These are phyloP conservation scores for Shargacucullia verbasci DNA, from an alignment of 2,888 invertebrate genomes.

Conservation along the genomic window DNA sequence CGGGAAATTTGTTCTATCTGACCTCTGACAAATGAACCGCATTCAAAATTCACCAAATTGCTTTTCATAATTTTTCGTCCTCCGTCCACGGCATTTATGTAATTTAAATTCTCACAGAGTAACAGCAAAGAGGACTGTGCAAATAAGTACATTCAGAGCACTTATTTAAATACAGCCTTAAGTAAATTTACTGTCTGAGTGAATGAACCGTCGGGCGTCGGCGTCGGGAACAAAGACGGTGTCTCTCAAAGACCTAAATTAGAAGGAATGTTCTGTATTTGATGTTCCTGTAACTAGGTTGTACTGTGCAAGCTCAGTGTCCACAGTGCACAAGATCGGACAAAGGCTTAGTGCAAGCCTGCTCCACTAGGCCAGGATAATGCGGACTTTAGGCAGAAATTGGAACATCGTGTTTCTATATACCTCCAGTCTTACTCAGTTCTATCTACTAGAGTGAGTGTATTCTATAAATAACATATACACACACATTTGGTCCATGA, in stretches of 20 bases:
- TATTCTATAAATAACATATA: slow-evolving; percentile 7
- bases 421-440: slow-evolving; percentile 20
- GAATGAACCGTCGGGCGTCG: slow-evolving; percentile 17
- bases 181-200: slow-evolving; percentile 31
- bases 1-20: slow-evolving; percentile 6
- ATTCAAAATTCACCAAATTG: slow-evolving; percentile 38
- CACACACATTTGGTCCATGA: slow-evolving; percentile 1
- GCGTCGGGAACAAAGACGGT: slow-evolving; percentile 27
- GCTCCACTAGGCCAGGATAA: slow-evolving; percentile 23
- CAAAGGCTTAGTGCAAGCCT: slow-evolving; percentile 50
- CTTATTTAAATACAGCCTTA: slow-evolving; percentile 50
- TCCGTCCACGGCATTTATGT: slow-evolving; percentile 44
- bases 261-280: slow-evolving; percentile 30
- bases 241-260: slow-evolving; percentile 39
- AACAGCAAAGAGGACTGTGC: slow-evolving; percentile 23
- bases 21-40: slow-evolving; percentile 37
- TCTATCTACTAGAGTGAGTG: background rate
- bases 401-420: slow-evolving; percentile 25
- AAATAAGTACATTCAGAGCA: slow-evolving; percentile 49
- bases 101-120: slow-evolving; percentile 56
- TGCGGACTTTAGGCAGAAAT: slow-evolving; percentile 35
- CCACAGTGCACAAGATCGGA: slow-evolving; percentile 33
- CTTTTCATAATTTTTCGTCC: slow-evolving; percentile 29
- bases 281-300: slow-evolving; percentile 12
- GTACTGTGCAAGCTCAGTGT: slow-evolving; percentile 27